Base-by-base conservation (phyloP, 1,140 invertebrate genomes). In the Macrobrachium rosenbergii region DNA sequence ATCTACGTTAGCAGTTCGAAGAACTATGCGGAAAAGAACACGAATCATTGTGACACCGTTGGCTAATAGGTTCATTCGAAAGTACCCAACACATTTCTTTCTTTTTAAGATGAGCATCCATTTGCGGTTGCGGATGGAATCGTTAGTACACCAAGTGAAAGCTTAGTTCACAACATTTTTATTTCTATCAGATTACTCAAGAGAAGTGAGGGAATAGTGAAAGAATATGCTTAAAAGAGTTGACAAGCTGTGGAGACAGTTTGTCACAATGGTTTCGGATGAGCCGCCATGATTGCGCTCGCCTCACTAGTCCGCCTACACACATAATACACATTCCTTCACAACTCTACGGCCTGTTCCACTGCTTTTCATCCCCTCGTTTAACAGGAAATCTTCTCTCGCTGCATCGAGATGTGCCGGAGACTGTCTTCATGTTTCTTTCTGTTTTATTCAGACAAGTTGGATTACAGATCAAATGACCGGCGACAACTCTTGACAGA, bases 41-140 rank as follows among this genome's bases (percentile, higher is more conserved):
- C 88, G 88, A 89, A 89, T 89, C 88, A 89, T 89, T 89, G 84
- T 89, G 88, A 89, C 88, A 89, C 88, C 83, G 69, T 87, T 89
- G 88, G 88, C 88, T 89, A 89, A 89, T 89, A 89, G 88, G 88
- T 88, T 89, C 88, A 89, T 89, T 89, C 88, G 85, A 87, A 87
- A 87, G 85, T 84, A 87, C 84, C 52, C 84, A 84, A 88, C 88
- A 88, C 77, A 83, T 88, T 87, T 87, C 84, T 82, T 88, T 81
- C 45, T 80, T 83, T 83, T 87, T 82, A 58, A 58, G 75, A 52
- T 63, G 82, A 75, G 75, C 72, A 63, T 45, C 23, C 37, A n/a
- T 72, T 23, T 43, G 37, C 37, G 23, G 37, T 72, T 72, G 12
- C 8, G 37, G n/a, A 23, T 43, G 37, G 21, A 72, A 12, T 28